Percentiles rank a stretch among this genome's conserved stretches.
Evolutionary conservation across 2,113 vertebrate genomes (phyloP).

Genomic region (Mandrillus leucophaeus): DNA sequence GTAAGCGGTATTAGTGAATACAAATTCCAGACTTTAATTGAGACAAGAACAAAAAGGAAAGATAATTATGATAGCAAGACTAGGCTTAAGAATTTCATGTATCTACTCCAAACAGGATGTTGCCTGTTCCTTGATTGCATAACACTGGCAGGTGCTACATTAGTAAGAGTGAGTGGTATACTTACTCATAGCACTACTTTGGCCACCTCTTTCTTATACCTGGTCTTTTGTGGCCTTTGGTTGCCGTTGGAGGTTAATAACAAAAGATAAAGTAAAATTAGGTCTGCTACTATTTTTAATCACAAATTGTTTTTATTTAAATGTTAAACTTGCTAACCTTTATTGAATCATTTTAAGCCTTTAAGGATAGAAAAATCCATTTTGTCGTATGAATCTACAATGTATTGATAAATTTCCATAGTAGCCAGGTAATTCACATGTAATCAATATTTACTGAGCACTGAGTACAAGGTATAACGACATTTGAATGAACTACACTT

Average conservation of each 20-base stretch:
- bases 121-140: not conserved
- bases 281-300: not conserved
- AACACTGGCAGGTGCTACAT: not conserved
- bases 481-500: not conserved
- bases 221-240: not conserved
- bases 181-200: not conserved
- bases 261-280: not conserved
- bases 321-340: not conserved
- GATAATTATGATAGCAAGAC: not conserved
- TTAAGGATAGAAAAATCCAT: not conserved
- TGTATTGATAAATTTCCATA: not conserved
- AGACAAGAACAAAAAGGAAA: not conserved
- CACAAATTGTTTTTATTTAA: not conserved
- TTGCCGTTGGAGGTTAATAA: not conserved
- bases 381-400: not conserved
- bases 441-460: not conserved
- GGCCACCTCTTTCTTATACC: not conserved
- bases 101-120: slow-evolving; percentile 21
- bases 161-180: not conserved
- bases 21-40: not conserved
- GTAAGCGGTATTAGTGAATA: not conserved
- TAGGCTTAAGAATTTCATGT: not conserved
- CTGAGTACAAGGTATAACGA: not conserved
- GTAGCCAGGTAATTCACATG: not conserved
- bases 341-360: not conserved